A percentile compares a stretch with the other conserved stretches of the same genome.
Conservation (phyloP, 1,140 invertebrate genomes). For the Penaeus indicus region DNA sequence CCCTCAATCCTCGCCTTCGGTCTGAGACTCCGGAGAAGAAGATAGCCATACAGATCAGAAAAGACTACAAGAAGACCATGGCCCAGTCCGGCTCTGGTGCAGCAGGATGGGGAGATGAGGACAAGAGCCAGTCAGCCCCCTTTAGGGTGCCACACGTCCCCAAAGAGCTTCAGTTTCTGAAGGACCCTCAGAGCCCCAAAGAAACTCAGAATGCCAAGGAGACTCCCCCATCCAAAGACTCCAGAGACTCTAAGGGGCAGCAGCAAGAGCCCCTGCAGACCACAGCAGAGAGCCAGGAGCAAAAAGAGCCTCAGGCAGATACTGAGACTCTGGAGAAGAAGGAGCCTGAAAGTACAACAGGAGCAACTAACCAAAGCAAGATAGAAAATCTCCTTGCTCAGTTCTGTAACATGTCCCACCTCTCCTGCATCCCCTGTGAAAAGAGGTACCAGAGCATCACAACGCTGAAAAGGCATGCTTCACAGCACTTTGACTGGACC, state of each 20-base stretch:
- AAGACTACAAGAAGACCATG: conserved; percentile 57
- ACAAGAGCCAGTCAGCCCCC: not conserved
- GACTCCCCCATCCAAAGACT: not conserved
- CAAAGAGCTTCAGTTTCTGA: conserved; percentile 21
- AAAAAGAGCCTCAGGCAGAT: not conserved
- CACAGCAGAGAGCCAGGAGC: too few relatives aligned
- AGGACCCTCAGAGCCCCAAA: not conserved
- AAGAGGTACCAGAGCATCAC: conserved; percentile 40
- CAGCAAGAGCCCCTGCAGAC: too few relatives aligned
- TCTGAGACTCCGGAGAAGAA: conserved; percentile 60
- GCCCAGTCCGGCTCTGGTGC: not conserved
- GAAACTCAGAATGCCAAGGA: conserved; percentile 11
- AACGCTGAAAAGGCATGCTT: conserved; percentile 41
- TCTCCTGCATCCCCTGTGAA: conserved; percentile 51
- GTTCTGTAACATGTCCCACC: conserved; percentile 25
- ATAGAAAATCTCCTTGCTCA: conserved; percentile 31
- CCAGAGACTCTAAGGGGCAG: too few relatives aligned
- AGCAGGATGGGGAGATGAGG: not conserved
- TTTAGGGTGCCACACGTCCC: conserved; percentile 33
- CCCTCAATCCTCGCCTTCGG: conserved; percentile 24
- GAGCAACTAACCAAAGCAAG: not conserved
- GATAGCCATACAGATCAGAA: conserved; percentile 58
- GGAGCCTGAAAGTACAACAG: conserved; percentile 4
- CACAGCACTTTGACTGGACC: conserved; percentile 47
- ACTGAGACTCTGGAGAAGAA: not conserved